phyloP scores from a whole-genome alignment of 2,113 vertebrate genomes.

The Hippocampus barbouri region DNA sequence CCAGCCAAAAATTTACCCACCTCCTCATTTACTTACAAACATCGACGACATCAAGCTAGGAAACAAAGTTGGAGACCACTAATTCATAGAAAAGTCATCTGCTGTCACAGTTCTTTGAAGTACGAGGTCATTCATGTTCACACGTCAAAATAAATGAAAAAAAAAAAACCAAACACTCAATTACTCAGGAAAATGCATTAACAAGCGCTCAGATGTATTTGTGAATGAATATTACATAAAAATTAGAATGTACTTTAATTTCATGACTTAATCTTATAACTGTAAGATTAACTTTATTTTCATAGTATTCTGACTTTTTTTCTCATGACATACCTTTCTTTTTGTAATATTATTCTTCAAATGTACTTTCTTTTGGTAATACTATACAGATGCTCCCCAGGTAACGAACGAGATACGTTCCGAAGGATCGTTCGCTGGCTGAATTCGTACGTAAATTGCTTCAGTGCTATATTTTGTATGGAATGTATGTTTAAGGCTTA shows the following conservation, averaged over 20 bases:
- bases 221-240: no score
- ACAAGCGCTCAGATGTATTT: background rate
- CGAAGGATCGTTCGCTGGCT: no score
- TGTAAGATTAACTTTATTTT: background rate
- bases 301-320: background rate
- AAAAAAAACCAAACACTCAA: background rate
- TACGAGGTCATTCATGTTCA: background rate
- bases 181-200: background rate
- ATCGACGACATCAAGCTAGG: background rate
- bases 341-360: no score
- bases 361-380: no score
- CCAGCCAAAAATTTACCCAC: slow-evolving; percentile 42
- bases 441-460: no score
- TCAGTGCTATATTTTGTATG: no score
- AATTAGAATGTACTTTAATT: background rate
- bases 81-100: background rate
- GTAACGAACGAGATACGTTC: no score
- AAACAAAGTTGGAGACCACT: background rate
- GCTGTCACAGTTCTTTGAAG: background rate
- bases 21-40: background rate
- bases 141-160: background rate
- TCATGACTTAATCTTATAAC: background rate
- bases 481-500: no score
- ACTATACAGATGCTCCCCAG: no score
- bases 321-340: no score